Evolutionary conservation across 1,140 invertebrate genomes (phyloP).

Genomic region (Ceratina calcarata): DNA sequence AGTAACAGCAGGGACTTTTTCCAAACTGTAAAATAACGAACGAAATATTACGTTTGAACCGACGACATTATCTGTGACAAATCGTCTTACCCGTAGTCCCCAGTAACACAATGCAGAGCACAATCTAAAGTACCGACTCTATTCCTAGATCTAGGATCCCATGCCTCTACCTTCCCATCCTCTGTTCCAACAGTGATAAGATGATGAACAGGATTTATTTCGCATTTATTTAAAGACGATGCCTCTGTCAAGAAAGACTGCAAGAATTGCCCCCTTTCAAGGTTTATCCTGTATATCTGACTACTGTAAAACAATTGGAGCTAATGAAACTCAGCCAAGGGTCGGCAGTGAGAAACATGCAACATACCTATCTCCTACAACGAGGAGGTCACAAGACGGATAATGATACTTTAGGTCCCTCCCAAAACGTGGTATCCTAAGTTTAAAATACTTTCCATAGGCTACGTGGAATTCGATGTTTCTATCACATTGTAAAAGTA

Average conservation of each 20-base stretch:
- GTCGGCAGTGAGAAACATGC: conserved; percentile 55
- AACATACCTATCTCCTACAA: conserved; percentile 89
- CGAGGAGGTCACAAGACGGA: conserved; percentile 93
- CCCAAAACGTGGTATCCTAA: conserved; percentile 97
- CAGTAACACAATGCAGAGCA: conserved; percentile 86
- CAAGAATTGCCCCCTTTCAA: conserved; percentile 97
- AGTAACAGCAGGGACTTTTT: conserved; percentile 87
- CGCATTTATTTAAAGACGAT: conserved; percentile 90
- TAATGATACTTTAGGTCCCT: conserved; percentile 96
- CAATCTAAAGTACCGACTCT: conserved; percentile 92
- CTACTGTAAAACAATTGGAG: conserved; percentile 80
- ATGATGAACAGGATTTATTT: conserved; percentile 94
- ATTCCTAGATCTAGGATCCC: conserved; percentile 92
- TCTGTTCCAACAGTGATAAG: conserved; percentile 93
- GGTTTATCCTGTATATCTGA: conserved; percentile 97
- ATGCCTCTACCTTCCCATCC: conserved; percentile 96
- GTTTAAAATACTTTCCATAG: conserved; percentile 93
- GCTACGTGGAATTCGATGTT: conserved; percentile 97
- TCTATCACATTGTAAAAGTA: conserved; percentile 91
- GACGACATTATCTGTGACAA: not conserved
- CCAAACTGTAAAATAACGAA: conserved; percentile 34
- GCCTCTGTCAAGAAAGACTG: conserved; percentile 89
- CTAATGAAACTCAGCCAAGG: conserved; percentile 75
- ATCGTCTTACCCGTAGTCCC: conserved; percentile 81
- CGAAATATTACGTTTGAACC: not conserved